Base-by-base conservation (phyloP, 2,113 vertebrate species). In the Anguilla japonica region DNA sequence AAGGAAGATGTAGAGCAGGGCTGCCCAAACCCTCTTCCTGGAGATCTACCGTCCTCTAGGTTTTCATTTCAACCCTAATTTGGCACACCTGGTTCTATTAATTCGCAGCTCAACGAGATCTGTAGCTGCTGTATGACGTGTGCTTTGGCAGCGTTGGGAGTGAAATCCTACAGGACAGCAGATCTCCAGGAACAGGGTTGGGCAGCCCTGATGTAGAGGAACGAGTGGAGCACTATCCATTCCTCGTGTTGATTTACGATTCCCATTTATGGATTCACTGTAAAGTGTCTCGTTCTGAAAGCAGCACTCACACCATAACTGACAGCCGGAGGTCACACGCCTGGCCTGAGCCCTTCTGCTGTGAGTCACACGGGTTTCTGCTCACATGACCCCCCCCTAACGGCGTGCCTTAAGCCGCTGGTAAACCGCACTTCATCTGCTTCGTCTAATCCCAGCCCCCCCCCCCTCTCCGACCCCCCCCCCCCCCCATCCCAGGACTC, bases 221-320 rank as follows among this genome's bases (percentile, higher is more conserved):
- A 34, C 34, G 34, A 0, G 34, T 34, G 1, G 34, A 34, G 34
- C 34, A 34, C 34, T 0, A 34, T 34, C 34, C 34, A 34, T 34
- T 0, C 1, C 34, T 0, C 34, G 1, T 34, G 34, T 1, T 1
- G 34, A 34, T 34, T 0, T 34, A 34, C 1, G 34, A 34, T 34
- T 1, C 34, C 34, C 14, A 0, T 63, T 34, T 46, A 87, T 86
- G 84, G 50, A 53, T 53, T 83, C 29, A 29, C 67, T 41, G 2
- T 67, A 71, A 71, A n/a, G 41, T 29, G 15, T 50, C 85, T 86
- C 81, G 84, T 89, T 84, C 88, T 88, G 79, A 86, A 86, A 75
- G 11, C 9, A 14, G 43, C 88, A 87, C 89, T 90, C 82, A 79
- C 40, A 63, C 60, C 50, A 56, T 84, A 88, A 87, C 88, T 88